Conservation (phyloP, 2,888 invertebrate species). For the Standfussiana lucernea region DNA sequence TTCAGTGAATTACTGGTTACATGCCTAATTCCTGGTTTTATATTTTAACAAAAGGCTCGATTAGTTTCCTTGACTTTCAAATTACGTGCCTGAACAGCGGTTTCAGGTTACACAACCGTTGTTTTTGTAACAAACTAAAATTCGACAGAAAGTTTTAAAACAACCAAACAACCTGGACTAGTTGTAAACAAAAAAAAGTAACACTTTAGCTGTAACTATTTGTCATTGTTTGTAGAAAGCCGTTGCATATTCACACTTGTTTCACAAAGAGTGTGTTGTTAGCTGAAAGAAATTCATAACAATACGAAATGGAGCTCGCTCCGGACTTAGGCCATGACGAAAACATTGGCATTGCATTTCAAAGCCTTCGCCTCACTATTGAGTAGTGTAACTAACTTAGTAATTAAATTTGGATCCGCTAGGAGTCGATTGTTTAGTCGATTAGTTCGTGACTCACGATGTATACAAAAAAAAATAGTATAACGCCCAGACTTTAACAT, state of each 20-base stretch:
- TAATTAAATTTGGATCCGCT: slow-evolving; percentile 62
- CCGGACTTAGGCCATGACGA: slow-evolving; percentile 63
- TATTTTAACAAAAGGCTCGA: slow-evolving; percentile 29
- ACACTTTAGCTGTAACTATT: slow-evolving; percentile 68
- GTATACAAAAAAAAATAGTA: slow-evolving; percentile 52
- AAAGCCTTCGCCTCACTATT: slow-evolving; percentile 56
- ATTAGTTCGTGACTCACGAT: slow-evolving; percentile 59
- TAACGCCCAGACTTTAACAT: slow-evolving; percentile 28
- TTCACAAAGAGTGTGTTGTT: slow-evolving; percentile 69
- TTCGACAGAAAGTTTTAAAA: slow-evolving; percentile 79
- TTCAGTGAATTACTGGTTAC: neutral
- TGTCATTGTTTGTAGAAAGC: slow-evolving; percentile 79
- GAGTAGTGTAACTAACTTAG: slow-evolving; percentile 55
- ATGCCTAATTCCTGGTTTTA: neutral
- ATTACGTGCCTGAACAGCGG: slow-evolving; percentile 65
- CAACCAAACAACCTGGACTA: slow-evolving; percentile 61
- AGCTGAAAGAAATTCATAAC: slow-evolving; percentile 79
- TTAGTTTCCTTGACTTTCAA: slow-evolving; percentile 67
- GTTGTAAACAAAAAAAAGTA: slow-evolving; percentile 71
- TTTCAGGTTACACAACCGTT: slow-evolving; percentile 73
- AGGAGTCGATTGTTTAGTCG: slow-evolving; percentile 55
- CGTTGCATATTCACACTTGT: slow-evolving; percentile 80
- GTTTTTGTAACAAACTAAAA: slow-evolving; percentile 72
- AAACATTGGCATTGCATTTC: slow-evolving; percentile 70
- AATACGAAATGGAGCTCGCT: slow-evolving; percentile 68